These are phyloP conservation scores for Koerneria pararmatus DNA, from an alignment of 2,888 invertebrate species.

Conservation along the genomic window DNA sequence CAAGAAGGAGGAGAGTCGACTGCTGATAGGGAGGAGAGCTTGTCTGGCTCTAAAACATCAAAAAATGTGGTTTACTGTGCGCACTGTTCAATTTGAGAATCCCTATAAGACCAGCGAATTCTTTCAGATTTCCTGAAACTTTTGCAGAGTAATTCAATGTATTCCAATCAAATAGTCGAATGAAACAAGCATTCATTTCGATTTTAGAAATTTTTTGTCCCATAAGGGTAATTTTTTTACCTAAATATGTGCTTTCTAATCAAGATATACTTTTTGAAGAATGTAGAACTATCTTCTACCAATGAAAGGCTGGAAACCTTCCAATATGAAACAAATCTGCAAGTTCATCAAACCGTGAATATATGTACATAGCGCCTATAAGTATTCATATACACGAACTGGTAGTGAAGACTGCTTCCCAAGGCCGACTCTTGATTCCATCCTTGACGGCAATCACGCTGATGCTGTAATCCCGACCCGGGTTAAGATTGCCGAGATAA, in stretches of 20 bases:
- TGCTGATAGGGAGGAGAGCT: constrained; percentile 36
- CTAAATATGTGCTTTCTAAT: no score
- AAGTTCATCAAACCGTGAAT: not conserved
- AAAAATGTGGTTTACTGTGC: not conserved
- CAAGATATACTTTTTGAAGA: no score
- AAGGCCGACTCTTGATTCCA: constrained; percentile 52
- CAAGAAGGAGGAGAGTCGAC: constrained; percentile 46
- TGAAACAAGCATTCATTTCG: no score
- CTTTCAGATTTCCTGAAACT: no score
- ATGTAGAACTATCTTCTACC: not conserved
- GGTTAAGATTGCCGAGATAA: constrained; percentile 40
- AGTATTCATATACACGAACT: constrained; percentile 34
- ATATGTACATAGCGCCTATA: not conserved
- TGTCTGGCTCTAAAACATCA: constrained; percentile 31
- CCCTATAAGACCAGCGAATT: not conserved
- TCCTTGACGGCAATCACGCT: constrained; percentile 47
- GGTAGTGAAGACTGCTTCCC: constrained; percentile 51
- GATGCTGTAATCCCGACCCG: constrained; percentile 54
- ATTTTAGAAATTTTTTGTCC: no score
- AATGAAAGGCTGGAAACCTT: not conserved
- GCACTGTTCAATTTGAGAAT: not conserved
- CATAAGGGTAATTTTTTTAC: no score
- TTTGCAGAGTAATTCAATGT: no score
- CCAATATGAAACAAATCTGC: not conserved
- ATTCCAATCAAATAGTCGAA: no score